Evolutionary conservation across 2,797 vertebrate species (phyloP).

Genomic region (Notoglanidium macrostoma): DNA sequence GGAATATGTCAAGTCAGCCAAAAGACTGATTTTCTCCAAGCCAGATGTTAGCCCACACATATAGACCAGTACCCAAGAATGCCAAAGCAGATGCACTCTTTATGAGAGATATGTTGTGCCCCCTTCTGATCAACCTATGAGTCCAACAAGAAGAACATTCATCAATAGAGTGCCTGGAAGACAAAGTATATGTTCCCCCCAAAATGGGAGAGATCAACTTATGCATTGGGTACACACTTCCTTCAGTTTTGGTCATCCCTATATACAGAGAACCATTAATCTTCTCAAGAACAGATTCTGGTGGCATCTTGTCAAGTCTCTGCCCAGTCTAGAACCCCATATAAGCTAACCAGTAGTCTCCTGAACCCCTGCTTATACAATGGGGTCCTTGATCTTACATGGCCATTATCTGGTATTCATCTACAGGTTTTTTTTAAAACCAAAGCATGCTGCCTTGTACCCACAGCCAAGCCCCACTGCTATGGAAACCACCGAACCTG

Average conservation of each 20-base stretch:
- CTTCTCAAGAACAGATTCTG: too few relatives aligned
- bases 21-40: neutral
- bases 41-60: neutral
- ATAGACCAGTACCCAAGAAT: neutral
- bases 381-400: neutral
- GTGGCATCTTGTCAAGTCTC: neutral
- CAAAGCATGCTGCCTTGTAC: neutral
- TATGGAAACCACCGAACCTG: neutral
- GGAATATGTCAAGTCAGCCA: neutral
- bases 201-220: too few relatives aligned
- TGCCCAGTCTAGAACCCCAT: neutral
- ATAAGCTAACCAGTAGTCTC: neutral
- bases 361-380: neutral
- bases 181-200: too few relatives aligned
- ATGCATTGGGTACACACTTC: too few relatives aligned
- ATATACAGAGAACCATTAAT: too few relatives aligned
- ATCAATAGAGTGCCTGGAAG: too few relatives aligned
- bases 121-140: neutral
- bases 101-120: neutral
- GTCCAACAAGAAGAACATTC: too few relatives aligned
- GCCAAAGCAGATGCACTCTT: neutral
- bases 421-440: neutral
- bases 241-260: too few relatives aligned
- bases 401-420: neutral
- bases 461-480: neutral